Evolutionary conservation across 2,888 invertebrate species (phyloP).

Genomic region (Eupithecia dodoneata): DNA sequence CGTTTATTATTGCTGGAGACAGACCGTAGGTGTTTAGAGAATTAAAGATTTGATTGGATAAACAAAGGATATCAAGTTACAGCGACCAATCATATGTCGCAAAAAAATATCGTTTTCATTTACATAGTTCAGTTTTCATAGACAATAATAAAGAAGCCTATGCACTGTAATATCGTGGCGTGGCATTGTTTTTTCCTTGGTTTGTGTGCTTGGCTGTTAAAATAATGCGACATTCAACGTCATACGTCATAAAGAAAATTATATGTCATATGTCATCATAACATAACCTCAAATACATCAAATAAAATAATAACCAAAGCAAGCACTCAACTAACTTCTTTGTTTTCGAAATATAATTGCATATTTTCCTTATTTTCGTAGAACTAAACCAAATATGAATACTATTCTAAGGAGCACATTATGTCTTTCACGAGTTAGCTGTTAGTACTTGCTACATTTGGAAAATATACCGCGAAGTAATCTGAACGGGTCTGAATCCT

Average conservation of each 20-base stretch:
- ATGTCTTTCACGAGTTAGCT: slow-evolving; percentile 14
- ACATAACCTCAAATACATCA: not conserved
- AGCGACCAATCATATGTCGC: not conserved
- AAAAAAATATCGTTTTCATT: not conserved
- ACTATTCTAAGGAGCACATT: slow-evolving; percentile 8
- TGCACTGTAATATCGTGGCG: not conserved
- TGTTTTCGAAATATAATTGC: not conserved
- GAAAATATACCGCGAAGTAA: not conserved
- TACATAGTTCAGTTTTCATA: not conserved
- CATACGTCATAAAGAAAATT: not conserved
- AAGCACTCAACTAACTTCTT: not conserved
- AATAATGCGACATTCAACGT: not conserved
- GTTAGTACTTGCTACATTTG: slow-evolving; percentile 10
- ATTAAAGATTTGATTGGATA: not conserved
- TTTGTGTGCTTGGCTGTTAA: not conserved
- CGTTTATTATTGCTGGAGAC: no score
- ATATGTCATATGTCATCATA: not conserved
- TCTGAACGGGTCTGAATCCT: not conserved
- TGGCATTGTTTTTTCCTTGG: not conserved
- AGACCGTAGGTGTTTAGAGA: no score
- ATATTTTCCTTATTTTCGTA: not conserved
- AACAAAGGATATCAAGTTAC: not conserved
- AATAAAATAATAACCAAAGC: not conserved
- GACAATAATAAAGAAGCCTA: not conserved
- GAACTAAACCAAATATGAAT: slow-evolving; percentile 15